phyloP scores from a whole-genome alignment of 2,113 vertebrate species.

The Syngnathus floridae region DNA sequence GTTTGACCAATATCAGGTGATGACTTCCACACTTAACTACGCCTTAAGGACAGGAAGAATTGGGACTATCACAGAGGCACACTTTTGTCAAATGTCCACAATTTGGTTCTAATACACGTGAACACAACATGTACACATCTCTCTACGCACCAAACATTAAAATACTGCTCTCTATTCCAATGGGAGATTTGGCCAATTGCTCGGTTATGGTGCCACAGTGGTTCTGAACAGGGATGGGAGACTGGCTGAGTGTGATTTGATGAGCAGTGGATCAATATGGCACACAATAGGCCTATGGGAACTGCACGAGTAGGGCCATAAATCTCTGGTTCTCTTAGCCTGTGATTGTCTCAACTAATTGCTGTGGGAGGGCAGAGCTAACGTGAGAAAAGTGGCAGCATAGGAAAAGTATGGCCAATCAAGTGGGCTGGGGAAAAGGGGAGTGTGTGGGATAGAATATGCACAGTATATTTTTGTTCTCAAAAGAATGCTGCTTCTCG shows the following conservation, averaged over 20 bases:
- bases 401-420: slow-evolving; percentile 1
- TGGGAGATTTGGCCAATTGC: slow-evolving; percentile 70
- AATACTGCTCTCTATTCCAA: slow-evolving; percentile 52
- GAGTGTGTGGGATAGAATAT: no score
- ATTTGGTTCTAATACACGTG: slow-evolving; percentile 27
- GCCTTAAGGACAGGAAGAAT: slow-evolving; percentile 28
- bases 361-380: neutral
- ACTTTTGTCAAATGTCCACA: slow-evolving; percentile 33
- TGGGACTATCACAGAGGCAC: slow-evolving; percentile 20
- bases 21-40: slow-evolving; percentile 32
- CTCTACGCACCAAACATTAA: neutral
- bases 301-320: slow-evolving; percentile 56
- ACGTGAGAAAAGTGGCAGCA: neutral
- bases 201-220: slow-evolving; percentile 49
- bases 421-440: slow-evolving; percentile 1
- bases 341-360: slow-evolving; percentile 59
- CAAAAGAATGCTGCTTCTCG: no score
- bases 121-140: neutral
- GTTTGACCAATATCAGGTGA: neutral
- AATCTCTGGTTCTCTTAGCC: slow-evolving; percentile 63
- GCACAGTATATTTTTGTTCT: no score
- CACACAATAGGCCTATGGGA: slow-evolving; percentile 67
- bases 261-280: slow-evolving; percentile 64
- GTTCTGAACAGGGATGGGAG: slow-evolving; percentile 53
- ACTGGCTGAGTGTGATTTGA: slow-evolving; percentile 43